Conservation (phyloP, 2,113 vertebrate species). For the Dendropsophus ebraccatus region DNA sequence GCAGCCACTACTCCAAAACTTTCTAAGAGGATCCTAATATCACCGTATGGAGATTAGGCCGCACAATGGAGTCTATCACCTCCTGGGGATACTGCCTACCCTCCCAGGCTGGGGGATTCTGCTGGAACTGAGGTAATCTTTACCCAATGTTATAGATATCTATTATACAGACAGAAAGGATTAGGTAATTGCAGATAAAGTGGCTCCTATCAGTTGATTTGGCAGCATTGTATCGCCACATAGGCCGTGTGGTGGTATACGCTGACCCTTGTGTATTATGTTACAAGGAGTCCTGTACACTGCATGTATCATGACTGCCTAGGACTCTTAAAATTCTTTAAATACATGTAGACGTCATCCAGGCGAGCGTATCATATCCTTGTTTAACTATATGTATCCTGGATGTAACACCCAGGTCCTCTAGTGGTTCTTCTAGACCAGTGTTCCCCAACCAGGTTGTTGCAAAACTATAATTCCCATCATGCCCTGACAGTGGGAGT, state of each 20-base stretch:
- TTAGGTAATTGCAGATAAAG: background rate
- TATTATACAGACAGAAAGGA: background rate
- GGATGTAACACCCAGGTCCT: background rate
- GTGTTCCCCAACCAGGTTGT: too few species aligned
- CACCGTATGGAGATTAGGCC: background rate
- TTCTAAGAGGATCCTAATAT: background rate
- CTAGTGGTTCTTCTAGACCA: background rate
- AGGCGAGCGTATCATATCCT: background rate
- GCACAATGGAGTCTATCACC: background rate
- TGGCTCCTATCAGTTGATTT: background rate
- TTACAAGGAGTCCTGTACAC: background rate
- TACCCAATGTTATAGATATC: background rate
- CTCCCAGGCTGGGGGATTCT: background rate
- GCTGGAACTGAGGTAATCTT: conserved; percentile 43
- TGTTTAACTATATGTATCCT: background rate
- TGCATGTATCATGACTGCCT: background rate
- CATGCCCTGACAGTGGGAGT: too few species aligned
- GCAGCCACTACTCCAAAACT: conserved; percentile 14
- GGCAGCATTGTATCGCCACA: background rate
- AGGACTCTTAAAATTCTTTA: background rate
- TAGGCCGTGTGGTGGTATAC: background rate
- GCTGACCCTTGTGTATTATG: background rate
- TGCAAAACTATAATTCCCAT: too few species aligned
- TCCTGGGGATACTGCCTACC: background rate
- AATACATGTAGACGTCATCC: background rate